These are phyloP conservation scores for Magallana nippona DNA, from an alignment of 2,888 invertebrate species.

Conservation along the genomic window DNA sequence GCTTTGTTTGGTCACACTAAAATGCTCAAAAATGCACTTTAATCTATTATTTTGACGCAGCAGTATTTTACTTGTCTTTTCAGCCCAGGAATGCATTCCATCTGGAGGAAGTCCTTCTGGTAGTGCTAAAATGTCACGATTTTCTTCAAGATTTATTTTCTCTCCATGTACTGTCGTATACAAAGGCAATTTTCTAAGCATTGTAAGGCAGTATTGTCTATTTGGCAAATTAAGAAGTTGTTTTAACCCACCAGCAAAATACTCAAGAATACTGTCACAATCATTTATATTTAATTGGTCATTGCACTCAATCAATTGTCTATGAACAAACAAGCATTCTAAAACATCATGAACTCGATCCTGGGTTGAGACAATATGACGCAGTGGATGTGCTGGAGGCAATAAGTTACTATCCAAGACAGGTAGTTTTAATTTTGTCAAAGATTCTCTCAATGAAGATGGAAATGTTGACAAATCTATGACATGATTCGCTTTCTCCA, in stretches of 20 bases:
- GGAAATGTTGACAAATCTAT: conserved; percentile 25
- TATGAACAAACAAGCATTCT: conserved; percentile 38
- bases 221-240: not conserved
- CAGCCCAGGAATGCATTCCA: conserved; percentile 53
- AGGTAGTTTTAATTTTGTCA: conserved; percentile 36
- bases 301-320: not conserved
- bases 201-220: not conserved
- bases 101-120: conserved; percentile 48
- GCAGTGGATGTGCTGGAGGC: not conserved
- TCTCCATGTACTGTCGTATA: conserved; percentile 36
- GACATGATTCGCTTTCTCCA: not conserved
- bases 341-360: conserved; percentile 37
- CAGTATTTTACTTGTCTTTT: conserved; percentile 30
- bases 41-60: conserved; percentile 38
- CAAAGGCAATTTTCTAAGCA: conserved; percentile 41
- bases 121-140: conserved; percentile 43
- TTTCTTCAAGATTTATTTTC: conserved; percentile 4
- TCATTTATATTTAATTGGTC: not conserved
- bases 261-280: conserved; percentile 38
- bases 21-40: conserved; percentile 25
- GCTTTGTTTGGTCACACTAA: conserved; percentile 30
- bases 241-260: conserved; percentile 30
- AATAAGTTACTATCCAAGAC: conserved; percentile 11
- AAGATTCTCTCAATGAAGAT: not conserved
- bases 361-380: not conserved